These are phyloP conservation scores for Hybognathus amarus DNA, from an alignment of 2,797 vertebrate genomes.

Conservation along the genomic window DNA sequence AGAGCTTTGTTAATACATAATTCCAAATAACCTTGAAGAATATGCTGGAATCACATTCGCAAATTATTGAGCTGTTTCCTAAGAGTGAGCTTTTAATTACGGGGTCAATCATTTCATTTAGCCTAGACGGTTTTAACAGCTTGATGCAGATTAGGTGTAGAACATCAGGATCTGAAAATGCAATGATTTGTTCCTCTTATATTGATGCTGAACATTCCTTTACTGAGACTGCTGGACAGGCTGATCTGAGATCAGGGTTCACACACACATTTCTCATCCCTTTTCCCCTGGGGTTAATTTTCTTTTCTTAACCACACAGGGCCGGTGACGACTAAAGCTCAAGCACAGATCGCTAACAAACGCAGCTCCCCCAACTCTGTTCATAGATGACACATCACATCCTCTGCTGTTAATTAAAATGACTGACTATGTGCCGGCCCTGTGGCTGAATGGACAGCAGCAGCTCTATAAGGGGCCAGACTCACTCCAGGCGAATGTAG, in stretches of 20 bases:
- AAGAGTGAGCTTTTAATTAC: conserved; percentile 46
- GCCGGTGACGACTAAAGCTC: conserved; percentile 62
- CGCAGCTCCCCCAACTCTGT: conserved; percentile 59
- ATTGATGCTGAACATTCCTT: conserved; percentile 36
- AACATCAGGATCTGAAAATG: conserved; percentile 21
- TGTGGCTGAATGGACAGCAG: conserved; percentile 48
- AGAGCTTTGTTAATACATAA: conserved; percentile 46
- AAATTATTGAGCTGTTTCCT: conserved; percentile 22
- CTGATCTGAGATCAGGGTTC: conserved; percentile 55
- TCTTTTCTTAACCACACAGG: conserved; percentile 74
- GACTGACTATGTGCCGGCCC: conserved; percentile 64
- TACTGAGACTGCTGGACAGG: conserved; percentile 36
- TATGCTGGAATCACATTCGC: conserved; percentile 14
- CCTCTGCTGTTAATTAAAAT: conserved; percentile 74
- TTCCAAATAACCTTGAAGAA: conserved; percentile 54
- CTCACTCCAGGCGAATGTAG: conserved; percentile 18
- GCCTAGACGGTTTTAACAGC: conserved; percentile 49
- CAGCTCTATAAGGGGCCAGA: conserved; percentile 60
- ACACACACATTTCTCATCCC: conserved; percentile 64
- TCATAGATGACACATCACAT: conserved; percentile 66
- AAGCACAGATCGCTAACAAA: conserved; percentile 67
- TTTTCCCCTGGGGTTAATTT: conserved; percentile 78
- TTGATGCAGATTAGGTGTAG: conserved; percentile 33
- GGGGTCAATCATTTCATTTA: conserved; percentile 58
- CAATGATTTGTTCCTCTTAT: neutral